phyloP scores from a whole-genome alignment of 2,113 vertebrate genomes.

The Podilymbus podiceps region DNA sequence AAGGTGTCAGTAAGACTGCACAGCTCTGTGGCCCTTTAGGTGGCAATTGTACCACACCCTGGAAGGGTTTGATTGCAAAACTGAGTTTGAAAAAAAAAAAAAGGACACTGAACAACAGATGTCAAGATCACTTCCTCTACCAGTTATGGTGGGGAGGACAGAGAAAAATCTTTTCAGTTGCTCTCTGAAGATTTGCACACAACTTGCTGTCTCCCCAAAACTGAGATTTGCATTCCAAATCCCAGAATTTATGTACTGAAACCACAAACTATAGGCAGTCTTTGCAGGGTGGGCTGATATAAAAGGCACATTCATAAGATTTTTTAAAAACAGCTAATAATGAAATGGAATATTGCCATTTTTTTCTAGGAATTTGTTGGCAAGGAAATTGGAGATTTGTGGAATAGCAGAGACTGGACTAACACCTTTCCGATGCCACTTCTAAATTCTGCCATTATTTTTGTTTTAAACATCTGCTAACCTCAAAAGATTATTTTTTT shows the following conservation, averaged over 20 bases:
- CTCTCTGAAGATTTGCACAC: slow-evolving; percentile 14
- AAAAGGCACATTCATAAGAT: slow-evolving; percentile 45
- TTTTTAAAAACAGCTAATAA: slow-evolving; percentile 49
- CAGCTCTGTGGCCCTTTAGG: background rate
- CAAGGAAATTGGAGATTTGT: slow-evolving; percentile 49
- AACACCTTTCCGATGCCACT: background rate
- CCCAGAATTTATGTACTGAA: slow-evolving; percentile 24
- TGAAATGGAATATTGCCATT: slow-evolving; percentile 44
- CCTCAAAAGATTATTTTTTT: background rate
- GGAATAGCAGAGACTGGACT: slow-evolving; percentile 11
- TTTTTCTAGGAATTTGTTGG: slow-evolving; percentile 57
- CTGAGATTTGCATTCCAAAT: slow-evolving; percentile 35
- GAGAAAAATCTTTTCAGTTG: background rate
- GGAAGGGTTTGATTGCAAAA: background rate
- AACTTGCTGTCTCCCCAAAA: background rate
- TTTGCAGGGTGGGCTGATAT: slow-evolving; percentile 17
- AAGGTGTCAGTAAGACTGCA: background rate
- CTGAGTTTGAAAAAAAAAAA: background rate
- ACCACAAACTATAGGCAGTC: slow-evolving; percentile 46
- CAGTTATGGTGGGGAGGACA: background rate
- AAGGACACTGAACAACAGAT: background rate
- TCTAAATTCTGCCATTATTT: slow-evolving; percentile 22
- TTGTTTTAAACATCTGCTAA: background rate
- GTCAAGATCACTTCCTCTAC: background rate
- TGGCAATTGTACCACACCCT: background rate